Evolutionary conservation across 2,113 vertebrate genomes (phyloP).

Genomic region (Carlito syrichta): DNA sequence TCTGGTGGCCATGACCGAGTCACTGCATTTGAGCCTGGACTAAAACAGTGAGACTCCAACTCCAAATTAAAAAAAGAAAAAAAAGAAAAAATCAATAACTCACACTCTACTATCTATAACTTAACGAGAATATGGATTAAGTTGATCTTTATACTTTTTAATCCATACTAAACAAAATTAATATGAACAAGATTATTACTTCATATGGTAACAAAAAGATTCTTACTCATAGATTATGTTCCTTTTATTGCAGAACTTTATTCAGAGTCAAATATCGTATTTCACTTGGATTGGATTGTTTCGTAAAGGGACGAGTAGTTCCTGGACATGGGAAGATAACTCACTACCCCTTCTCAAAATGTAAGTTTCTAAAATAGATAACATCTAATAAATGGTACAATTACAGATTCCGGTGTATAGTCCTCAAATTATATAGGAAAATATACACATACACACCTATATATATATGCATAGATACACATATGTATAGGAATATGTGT

Average conservation of each 20-base stretch:
- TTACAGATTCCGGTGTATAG: not conserved
- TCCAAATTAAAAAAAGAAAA: too few species aligned
- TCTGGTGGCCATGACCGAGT: too few species aligned
- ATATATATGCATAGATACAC: fast-evolving
- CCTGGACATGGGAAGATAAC: not conserved
- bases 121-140: too few species aligned
- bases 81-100: not conserved
- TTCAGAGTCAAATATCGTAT: not conserved
- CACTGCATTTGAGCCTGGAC: too few species aligned
- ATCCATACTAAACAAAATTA: not conserved
- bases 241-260: not conserved
- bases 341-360: fast-evolving
- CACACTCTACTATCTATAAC: not conserved
- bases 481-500: not conserved
- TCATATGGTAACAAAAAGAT: not conserved
- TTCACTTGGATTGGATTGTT: slow-evolving; percentile 37
- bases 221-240: not conserved
- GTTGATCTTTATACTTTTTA: not conserved
- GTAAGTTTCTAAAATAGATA: slow-evolving; percentile 19
- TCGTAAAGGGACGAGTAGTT: fast-evolving
- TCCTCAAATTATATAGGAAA: not conserved
- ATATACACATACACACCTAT: not conserved
- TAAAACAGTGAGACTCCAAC: too few species aligned
- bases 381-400: not conserved
- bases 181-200: not conserved